A percentile compares a stretch with the other conserved stretches of the same genome.
phyloP scores from a whole-genome alignment of 2,888 invertebrate species.

The Netelia melanura region DNA sequence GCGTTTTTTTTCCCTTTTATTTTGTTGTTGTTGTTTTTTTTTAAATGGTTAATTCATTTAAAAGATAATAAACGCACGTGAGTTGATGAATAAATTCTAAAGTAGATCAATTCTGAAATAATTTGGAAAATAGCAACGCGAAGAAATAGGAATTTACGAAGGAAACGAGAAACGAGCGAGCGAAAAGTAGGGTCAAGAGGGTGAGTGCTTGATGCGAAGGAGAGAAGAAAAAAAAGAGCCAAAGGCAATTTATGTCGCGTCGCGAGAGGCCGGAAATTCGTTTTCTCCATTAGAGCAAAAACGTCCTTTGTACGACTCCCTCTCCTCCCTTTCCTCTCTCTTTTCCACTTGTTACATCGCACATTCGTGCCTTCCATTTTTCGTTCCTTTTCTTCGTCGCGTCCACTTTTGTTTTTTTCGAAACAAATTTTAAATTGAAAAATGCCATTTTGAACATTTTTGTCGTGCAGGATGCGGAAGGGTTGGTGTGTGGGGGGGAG shows the following conservation, averaged over 20 bases:
- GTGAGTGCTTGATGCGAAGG: conserved; percentile 58
- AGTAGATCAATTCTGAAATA: too few relatives aligned
- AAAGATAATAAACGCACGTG: too few relatives aligned
- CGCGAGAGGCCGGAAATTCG: conserved; percentile 62
- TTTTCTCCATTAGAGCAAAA: conserved; percentile 60
- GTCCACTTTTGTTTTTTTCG: conserved; percentile 1
- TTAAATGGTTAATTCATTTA: too few relatives aligned
- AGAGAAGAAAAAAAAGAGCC: conserved; percentile 58
- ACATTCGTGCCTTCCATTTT: not conserved
- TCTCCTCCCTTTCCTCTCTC: not conserved
- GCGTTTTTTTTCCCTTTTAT: not conserved
- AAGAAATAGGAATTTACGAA: too few relatives aligned
- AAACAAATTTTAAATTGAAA: not conserved
- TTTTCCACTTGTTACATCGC: not conserved
- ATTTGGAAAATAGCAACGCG: too few relatives aligned
- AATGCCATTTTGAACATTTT: conserved; percentile 9
- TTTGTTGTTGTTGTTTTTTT: not conserved
- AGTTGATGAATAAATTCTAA: too few relatives aligned
- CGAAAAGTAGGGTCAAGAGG: conserved; percentile 18
- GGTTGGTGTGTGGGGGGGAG: not conserved
- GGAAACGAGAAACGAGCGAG: too few relatives aligned
- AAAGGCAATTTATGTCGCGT: conserved; percentile 64
- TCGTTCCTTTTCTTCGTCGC: not conserved
- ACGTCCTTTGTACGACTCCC: conserved; percentile 48
- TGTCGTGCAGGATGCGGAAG: not conserved